Base-by-base conservation (phyloP, 2,113 vertebrate genomes). In the Trachemys scripta region DNA sequence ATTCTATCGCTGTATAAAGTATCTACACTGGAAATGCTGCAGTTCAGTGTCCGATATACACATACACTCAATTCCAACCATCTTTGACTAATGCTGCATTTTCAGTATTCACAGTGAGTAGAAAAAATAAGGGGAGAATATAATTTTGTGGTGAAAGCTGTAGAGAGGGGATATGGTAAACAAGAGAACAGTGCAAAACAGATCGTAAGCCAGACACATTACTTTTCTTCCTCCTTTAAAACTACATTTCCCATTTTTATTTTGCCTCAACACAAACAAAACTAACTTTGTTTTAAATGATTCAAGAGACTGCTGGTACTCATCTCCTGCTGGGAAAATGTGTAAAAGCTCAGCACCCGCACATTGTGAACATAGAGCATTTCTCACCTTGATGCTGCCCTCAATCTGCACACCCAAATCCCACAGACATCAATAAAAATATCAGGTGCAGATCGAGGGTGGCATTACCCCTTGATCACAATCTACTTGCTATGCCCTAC, bases 241-340 rank as follows among this genome's bases (percentile, higher is more conserved):
- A 22, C 49, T n/a, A 10, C 31, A 53, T 10, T 22, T 72, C n/a
- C 29, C 81, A 79, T 92, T 38, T 5, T 85, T 54, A 50, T 19
- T 31, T 7, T 81, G 76, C 49, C 85, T 90, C 69, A 90, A 31
- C 57, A 35, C 6, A 90, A 85, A 72, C 83, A 35, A 85, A 93
- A 57, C 5, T 93, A 29, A 47, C 79, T 80, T 76, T 72, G 24
- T 10, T n/a, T 57, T 38, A 35, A 29, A 90, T 49, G 35, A 62
- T 80, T 83, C 42, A 0, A 84, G 0, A 75, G 5, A 62, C 5
- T 65, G 25, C 4, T 10, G 4, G 7, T 53, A 45, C 42, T 59
- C 8, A 1, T 82, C 3, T 85, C 14, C 54, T 49, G 42, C 86
- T 22, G 27, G 19, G 27, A 93, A 82, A 82, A 11, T 22, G 87